Percentiles rank a stretch among this genome's conserved stretches.
These are phyloP conservation scores for Panopea generosa DNA, from an alignment of 2,888 invertebrate species.

Conservation along the genomic window DNA sequence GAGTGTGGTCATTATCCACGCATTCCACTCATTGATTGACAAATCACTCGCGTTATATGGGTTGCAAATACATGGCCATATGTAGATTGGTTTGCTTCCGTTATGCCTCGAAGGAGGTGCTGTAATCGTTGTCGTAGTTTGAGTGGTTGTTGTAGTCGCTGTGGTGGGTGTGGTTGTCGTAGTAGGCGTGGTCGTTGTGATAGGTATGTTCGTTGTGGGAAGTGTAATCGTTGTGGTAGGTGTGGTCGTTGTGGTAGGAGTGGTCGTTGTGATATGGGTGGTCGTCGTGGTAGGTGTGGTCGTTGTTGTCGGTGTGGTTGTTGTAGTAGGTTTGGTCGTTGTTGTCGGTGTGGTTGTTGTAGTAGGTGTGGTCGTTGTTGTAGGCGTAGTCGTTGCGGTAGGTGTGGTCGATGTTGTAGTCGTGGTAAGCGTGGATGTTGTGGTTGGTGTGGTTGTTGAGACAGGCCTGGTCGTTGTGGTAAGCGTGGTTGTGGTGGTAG, in stretches of 20 bases:
- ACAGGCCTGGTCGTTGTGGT: not conserved
- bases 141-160: not conserved
- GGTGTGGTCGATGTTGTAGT: not conserved
- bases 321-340: not conserved
- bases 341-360: not conserved
- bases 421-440: not conserved
- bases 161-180: not conserved
- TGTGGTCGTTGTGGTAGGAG: not conserved
- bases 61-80: slow-evolving; percentile 23
- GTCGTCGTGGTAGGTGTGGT: not conserved
- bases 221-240: not conserved
- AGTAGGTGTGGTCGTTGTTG: not conserved
- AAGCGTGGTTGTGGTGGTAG: not conserved
- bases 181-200: not conserved
- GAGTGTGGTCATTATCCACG: slow-evolving; percentile 11
- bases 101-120: not conserved
- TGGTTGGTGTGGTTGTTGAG: not conserved
- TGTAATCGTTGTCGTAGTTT: not conserved
- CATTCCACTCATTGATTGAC: slow-evolving; percentile 22
- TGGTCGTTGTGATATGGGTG: not conserved
- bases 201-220: not conserved
- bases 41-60: not conserved
- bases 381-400: not conserved
- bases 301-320: not conserved
- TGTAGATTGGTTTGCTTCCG: slow-evolving; percentile 12